These are phyloP conservation scores for Sinodicranocentrus sp. DNA, from an alignment of 2,888 invertebrate genomes.

Conservation along the genomic window DNA sequence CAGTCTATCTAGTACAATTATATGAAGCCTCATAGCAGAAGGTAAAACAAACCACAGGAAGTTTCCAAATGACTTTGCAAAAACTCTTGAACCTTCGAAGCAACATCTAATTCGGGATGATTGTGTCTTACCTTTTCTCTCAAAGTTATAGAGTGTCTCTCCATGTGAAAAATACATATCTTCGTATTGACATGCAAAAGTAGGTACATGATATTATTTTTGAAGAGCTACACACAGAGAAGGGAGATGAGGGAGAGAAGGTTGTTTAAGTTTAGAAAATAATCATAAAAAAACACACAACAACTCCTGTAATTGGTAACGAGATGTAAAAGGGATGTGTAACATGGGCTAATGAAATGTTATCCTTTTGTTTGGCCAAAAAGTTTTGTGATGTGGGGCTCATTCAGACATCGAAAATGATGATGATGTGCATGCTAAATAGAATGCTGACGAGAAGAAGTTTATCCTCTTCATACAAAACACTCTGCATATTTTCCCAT, in stretches of 20 bases:
- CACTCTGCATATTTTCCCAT: too few species aligned
- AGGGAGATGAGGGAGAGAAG: constrained; percentile 6
- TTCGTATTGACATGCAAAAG: too few species aligned
- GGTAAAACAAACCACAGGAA: constrained; percentile 68
- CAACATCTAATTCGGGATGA: too few species aligned
- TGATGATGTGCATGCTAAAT: constrained; percentile 15
- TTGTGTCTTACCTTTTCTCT: too few species aligned
- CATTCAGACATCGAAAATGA: constrained; percentile 7
- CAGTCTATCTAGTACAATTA: too few species aligned
- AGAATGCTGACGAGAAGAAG: constrained; percentile 3
- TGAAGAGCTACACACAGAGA: not conserved
- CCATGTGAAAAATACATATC: too few species aligned
- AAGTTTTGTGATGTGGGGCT: constrained; percentile 26
- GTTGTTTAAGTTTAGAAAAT: constrained; percentile 6
- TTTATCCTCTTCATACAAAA: too few species aligned
- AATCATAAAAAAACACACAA: constrained; percentile 15
- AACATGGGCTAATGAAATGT: constrained; percentile 55
- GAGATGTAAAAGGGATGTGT: constrained; percentile 52
- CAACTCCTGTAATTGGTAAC: constrained; percentile 44
- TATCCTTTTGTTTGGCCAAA: constrained; percentile 50
- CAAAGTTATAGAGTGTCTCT: too few species aligned
- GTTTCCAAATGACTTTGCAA: constrained; percentile 66
- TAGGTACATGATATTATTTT: not conserved
- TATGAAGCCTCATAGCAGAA: too few species aligned
- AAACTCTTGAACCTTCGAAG: too few species aligned